A percentile compares a stretch with the other conserved stretches of the same genome.
Evolutionary conservation across 2,888 invertebrate species (phyloP).

Genomic region (Hypsopygia costalis): DNA sequence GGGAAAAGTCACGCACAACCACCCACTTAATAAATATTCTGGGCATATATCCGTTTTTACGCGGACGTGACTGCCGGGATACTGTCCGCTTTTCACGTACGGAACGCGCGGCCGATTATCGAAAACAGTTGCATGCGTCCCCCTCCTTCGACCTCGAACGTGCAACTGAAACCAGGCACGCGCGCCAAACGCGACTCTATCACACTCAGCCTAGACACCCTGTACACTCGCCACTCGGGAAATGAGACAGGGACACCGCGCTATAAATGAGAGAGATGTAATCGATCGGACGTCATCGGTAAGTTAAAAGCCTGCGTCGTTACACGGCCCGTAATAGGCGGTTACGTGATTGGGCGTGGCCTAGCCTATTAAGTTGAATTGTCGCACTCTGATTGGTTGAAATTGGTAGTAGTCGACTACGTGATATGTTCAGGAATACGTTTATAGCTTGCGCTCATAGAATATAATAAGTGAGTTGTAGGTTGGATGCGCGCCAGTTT

Average conservation of each 20-base stretch:
- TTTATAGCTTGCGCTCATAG: conserved; percentile 76
- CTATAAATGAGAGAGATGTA: conserved; percentile 42
- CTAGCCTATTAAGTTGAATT: conserved; percentile 76
- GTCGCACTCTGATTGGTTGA: conserved; percentile 79
- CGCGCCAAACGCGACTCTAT: conserved; percentile 77
- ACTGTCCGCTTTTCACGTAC: conserved; percentile 80
- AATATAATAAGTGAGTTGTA: conserved; percentile 78
- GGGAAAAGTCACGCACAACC: conserved; percentile 80
- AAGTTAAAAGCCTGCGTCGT: conserved; percentile 79
- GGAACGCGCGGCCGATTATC: conserved; percentile 79
- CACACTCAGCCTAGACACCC: conserved; percentile 64
- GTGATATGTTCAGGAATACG: conserved; percentile 80
- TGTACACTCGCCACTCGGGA: conserved; percentile 47
- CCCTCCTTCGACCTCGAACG: conserved; percentile 76
- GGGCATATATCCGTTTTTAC: conserved; percentile 82
- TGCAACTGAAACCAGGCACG: conserved; percentile 77
- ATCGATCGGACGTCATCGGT: conserved; percentile 70
- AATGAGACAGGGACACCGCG: conserved; percentile 49
- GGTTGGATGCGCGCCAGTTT: conserved; percentile 73
- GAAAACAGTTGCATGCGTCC: conserved; percentile 79
- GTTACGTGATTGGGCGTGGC: conserved; percentile 81
- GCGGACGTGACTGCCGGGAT: conserved; percentile 75
- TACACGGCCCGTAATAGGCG: conserved; percentile 80
- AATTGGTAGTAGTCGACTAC: conserved; percentile 78
- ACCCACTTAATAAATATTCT: conserved; percentile 83